Evolutionary conservation across 2,888 invertebrate species (phyloP), one percentile per base, ranked within the genome.

Genomic region (Amiota mariae): DNA sequence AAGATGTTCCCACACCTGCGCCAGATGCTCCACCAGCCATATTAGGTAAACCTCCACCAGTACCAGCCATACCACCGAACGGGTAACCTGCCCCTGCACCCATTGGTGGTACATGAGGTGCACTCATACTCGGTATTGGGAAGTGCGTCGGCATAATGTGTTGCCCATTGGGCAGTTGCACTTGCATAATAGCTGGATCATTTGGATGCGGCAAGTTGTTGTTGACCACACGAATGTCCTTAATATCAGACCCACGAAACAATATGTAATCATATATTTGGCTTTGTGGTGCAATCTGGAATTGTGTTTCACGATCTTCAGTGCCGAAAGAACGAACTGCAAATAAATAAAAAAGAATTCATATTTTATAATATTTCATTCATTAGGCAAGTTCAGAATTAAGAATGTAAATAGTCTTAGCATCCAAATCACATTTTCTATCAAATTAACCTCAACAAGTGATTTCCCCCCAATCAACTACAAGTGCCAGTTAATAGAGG

Each of bases 251-350:
- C 66, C 99, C 99, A 81, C 98, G 94, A 91, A 99, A 99, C 83
- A 99, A 93, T 87, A 99, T 99, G 91, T 98, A 99, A 89, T 99
- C 99, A 90, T 98, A 99, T 72, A 99, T 95, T 91, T 99, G 98
- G 91, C 97, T 97, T 90, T 98, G 96, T 20, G 98, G 97, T 71
- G 98, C 96, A 73, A 99, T 98, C 77, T 97, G 97, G 89, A 95
- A 96, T 88, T 97, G 96, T 8, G 98, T 96, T 85, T 98, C 97
- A 67, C 99, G 93, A 89, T 99, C 98, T 91, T 99, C 99, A 56
- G 99, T 99, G 73, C 99, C 99, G 92, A 98, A 99, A 11, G 99
- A 99, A 82, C 98, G 94, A 80, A 99, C 99, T 99, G 91, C 73
- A 92, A 80, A 68, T 12, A 91, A 88, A 79, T 77, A 76, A 78